Conservation (phyloP, 2,113 vertebrate genomes). For the Glareola pratincola region DNA sequence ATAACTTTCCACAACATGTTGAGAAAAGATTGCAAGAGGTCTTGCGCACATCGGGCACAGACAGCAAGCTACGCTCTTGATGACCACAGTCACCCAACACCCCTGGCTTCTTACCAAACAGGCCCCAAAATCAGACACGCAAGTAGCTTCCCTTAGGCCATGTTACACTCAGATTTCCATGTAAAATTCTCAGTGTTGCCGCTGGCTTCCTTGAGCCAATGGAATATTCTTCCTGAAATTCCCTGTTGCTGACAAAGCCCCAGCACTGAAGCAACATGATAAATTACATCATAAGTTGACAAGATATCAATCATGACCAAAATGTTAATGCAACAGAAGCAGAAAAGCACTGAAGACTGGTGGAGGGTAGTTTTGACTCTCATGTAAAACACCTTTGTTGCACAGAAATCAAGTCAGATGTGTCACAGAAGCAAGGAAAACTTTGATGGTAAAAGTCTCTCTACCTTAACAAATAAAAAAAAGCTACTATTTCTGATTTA, state of each 20-base stretch:
- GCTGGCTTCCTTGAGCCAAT: background rate
- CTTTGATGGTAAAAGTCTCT: background rate
- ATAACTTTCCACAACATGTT: background rate
- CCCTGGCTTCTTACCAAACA: background rate
- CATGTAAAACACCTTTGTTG: background rate
- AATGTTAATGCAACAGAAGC: background rate
- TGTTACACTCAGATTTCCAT: background rate
- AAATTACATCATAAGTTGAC: background rate
- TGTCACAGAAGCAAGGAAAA: background rate
- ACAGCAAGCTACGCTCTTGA: background rate
- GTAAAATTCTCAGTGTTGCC: background rate
- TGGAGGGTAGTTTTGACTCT: background rate
- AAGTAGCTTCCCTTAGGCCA: background rate
- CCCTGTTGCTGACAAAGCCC: background rate
- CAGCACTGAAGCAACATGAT: background rate
- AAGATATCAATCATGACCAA: background rate
- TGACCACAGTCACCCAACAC: background rate
- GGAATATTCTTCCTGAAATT: constrained; percentile 2
- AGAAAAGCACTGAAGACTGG: background rate
- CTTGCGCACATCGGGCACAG: background rate
- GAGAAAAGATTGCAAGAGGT: background rate
- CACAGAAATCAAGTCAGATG: background rate
- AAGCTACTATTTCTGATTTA: background rate
- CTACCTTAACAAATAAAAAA: background rate
- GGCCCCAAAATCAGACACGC: background rate